These are phyloP conservation scores for Neosilurus hyrtlii DNA, from an alignment of 2,797 vertebrate species.

Conservation along the genomic window DNA sequence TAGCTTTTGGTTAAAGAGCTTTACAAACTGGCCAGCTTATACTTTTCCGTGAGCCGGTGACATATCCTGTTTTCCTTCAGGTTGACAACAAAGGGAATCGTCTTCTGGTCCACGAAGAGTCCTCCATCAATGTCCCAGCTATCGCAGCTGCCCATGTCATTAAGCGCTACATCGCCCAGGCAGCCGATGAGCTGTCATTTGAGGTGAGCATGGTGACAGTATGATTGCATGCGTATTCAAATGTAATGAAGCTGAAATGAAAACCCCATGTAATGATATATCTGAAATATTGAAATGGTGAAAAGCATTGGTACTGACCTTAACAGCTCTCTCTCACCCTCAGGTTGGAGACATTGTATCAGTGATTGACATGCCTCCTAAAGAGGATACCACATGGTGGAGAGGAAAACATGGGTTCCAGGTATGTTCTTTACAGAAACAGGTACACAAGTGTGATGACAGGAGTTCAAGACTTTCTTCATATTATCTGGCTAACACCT, in stretches of 20 bases:
- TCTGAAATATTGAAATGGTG: not conserved
- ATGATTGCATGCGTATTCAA: not conserved
- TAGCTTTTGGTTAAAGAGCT: constrained; percentile 27
- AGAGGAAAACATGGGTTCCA: constrained; percentile 98
- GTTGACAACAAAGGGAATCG: constrained; percentile 99
- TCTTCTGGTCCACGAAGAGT: constrained; percentile 94
- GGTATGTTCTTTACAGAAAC: constrained; percentile 66
- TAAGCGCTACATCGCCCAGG: constrained; percentile 94
- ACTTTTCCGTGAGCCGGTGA: constrained; percentile 16
- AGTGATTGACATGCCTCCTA: constrained; percentile 98
- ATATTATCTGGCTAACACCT: not conserved
- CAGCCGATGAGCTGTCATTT: constrained; percentile 92
- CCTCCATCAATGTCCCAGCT: constrained; percentile 95
- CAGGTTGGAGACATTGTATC: constrained; percentile 98
- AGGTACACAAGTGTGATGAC: not conserved
- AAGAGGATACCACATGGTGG: constrained; percentile 98
- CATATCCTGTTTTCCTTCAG: constrained; percentile 63
- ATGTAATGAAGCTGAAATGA: not conserved
- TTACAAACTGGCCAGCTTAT: constrained; percentile 3
- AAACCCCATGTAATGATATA: not conserved
- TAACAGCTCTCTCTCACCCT: constrained; percentile 55
- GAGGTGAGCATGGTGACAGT: constrained; percentile 75
- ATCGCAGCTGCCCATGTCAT: constrained; percentile 98
- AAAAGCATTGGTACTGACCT: not conserved
- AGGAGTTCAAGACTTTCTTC: not conserved